These are phyloP conservation scores for Scomber japonicus DNA, from an alignment of 2,113 vertebrate species.

Conservation along the genomic window DNA sequence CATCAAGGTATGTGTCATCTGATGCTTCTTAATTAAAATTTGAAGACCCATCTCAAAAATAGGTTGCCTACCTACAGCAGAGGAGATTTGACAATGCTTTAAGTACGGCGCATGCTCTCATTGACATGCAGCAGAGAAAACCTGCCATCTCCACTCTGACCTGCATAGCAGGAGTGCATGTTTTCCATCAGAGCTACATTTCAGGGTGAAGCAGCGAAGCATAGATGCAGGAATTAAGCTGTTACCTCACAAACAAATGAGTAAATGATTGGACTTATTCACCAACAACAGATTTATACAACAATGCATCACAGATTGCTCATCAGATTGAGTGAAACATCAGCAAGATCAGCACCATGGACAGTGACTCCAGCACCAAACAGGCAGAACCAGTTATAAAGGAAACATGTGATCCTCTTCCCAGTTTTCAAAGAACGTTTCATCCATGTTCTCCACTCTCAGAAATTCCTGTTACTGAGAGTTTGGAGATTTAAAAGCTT, in stretches of 20 bases:
- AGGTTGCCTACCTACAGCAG: conserved; percentile 53
- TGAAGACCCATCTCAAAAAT: conserved; percentile 54
- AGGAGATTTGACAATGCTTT: conserved; percentile 29
- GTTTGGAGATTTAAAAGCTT: conserved; percentile 5
- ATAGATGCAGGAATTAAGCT: conserved; percentile 26
- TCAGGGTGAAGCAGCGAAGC: conserved; percentile 23
- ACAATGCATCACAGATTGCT: conserved; percentile 33
- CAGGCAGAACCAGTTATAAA: not conserved
- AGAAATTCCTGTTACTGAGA: not conserved
- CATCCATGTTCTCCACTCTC: conserved; percentile 1
- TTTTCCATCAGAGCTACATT: conserved; percentile 13
- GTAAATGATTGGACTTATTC: conserved; percentile 24
- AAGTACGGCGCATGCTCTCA: conserved; percentile 45
- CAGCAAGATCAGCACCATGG: conserved; percentile 64
- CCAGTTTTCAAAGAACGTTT: not conserved
- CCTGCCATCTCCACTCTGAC: conserved; percentile 55
- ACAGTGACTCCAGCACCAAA: conserved; percentile 52
- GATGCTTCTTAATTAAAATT: conserved; percentile 63
- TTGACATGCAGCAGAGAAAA: conserved; percentile 63
- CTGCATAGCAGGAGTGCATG: conserved; percentile 39
- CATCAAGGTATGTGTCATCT: conserved; percentile 45
- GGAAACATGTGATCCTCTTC: conserved; percentile 1
- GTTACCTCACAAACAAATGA: conserved; percentile 16
- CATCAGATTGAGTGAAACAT: conserved; percentile 1
- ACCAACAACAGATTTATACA: conserved; percentile 4